A percentile compares a stretch with the other conserved stretches of the same genome.
Evolutionary conservation across 2,888 invertebrate genomes (phyloP).

Genomic region (Lomographa bimaculata): DNA sequence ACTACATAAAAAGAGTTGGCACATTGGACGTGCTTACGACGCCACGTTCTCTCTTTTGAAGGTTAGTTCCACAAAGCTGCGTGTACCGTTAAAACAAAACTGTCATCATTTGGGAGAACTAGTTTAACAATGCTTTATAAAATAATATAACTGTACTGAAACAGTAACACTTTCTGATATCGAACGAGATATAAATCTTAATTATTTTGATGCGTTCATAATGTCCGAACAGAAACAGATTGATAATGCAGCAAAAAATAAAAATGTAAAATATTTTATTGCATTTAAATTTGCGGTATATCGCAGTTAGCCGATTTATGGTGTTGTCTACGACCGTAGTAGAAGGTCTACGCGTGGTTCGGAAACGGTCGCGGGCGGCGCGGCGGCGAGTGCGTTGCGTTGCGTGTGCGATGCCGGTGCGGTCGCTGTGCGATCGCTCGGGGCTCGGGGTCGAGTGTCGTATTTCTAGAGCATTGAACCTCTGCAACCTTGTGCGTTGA

Average conservation of each 20-base stretch:
- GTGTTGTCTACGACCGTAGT: constrained; percentile 39
- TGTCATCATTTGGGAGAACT: constrained; percentile 63
- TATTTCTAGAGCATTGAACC: constrained; percentile 84
- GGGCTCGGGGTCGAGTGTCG: constrained; percentile 76
- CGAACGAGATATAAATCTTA: constrained; percentile 20
- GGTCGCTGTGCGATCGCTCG: no score
- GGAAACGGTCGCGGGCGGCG: constrained; percentile 33
- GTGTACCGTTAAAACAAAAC: constrained; percentile 72
- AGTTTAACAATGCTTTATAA: constrained; percentile 51
- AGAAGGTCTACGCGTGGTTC: constrained; percentile 37
- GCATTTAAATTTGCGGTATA: constrained; percentile 22
- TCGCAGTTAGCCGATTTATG: constrained; percentile 7
- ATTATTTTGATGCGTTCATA: constrained; percentile 18
- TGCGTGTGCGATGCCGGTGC: constrained; percentile 52
- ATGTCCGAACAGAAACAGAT: constrained; percentile 13
- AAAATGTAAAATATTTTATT: constrained; percentile 23
- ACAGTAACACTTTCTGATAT: constrained; percentile 22
- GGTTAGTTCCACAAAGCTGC: constrained; percentile 64
- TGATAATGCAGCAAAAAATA: no score
- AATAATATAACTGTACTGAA: constrained; percentile 35
- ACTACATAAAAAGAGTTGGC: constrained; percentile 75
- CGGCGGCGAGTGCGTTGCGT: constrained; percentile 44
- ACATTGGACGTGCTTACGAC: constrained; percentile 77
- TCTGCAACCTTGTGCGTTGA: constrained; percentile 82
- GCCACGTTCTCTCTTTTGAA: constrained; percentile 80